These are phyloP conservation scores for Nemopilema nomurai DNA, from an alignment of 30 jellyfish, hydroid and myxozoan genomes.

Conservation along the genomic window DNA sequence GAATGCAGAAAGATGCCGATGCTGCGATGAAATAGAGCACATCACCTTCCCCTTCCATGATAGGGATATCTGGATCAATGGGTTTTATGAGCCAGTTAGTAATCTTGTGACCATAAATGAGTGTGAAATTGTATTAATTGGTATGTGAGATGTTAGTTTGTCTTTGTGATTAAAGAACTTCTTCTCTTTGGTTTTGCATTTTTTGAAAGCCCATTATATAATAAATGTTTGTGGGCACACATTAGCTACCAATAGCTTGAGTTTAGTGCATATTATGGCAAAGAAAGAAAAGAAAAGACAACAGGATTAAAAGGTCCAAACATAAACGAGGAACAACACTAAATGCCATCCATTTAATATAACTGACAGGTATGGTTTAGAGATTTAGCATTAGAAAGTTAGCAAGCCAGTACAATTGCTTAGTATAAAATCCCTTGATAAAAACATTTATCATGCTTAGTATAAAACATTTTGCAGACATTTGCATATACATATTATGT, in stretches of 20 bases:
- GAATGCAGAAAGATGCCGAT: slow-evolving; percentile 8
- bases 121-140: slow-evolving; percentile 7
- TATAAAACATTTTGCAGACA: background rate
- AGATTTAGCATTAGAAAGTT: background rate
- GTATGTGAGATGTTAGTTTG: slow-evolving; percentile 13
- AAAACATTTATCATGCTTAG: background rate
- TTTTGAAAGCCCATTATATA: background rate
- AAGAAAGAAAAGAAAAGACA: background rate
- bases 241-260: background rate
- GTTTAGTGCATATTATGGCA: background rate
- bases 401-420: background rate
- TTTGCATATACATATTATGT: background rate
- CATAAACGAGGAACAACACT: background rate
- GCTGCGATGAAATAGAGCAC: slow-evolving; percentile 9
- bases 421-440: background rate
- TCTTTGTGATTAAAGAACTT: background rate
- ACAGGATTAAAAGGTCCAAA: background rate
- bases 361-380: background rate
- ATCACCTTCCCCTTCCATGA: slow-evolving; percentile 2
- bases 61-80: slow-evolving; percentile 28
- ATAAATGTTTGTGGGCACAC: background rate
- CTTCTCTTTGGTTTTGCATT: background rate
- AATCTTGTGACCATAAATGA: slow-evolving; percentile 15
- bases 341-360: background rate
- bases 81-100: slow-evolving; percentile 10